phyloP scores from a whole-genome alignment of 1,140 invertebrate genomes.

The Anastrepha ludens region DNA sequence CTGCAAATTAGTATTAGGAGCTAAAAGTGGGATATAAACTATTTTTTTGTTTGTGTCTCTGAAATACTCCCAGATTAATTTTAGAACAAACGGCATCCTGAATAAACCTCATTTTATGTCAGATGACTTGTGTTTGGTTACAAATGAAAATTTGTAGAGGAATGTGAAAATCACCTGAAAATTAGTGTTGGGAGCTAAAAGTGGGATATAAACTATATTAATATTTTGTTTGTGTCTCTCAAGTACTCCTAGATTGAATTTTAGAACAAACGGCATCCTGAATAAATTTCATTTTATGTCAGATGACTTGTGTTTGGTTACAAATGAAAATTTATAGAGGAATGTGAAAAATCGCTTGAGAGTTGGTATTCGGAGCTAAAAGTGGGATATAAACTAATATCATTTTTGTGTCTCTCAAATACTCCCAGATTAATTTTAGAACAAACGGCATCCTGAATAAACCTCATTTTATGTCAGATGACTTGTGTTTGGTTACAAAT shows the following conservation, averaged over 20 bases:
- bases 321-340: background rate
- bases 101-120: background rate
- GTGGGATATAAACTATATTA: slow-evolving; percentile 55
- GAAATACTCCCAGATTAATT: slow-evolving; percentile 62
- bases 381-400: slow-evolving; percentile 51
- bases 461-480: slow-evolving; percentile 3
- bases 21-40: too few relatives aligned
- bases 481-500: slow-evolving; percentile 28
- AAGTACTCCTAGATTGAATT: slow-evolving; percentile 61
- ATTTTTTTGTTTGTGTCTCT: slow-evolving; percentile 58
- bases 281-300: slow-evolving; percentile 55
- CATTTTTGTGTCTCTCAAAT: slow-evolving; percentile 52
- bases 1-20: too few relatives aligned
- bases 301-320: slow-evolving; percentile 19
- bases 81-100: slow-evolving; percentile 20
- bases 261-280: slow-evolving; percentile 58
- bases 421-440: slow-evolving; percentile 52
- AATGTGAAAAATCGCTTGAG: background rate
- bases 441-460: slow-evolving; percentile 48
- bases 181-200: slow-evolving; percentile 39
- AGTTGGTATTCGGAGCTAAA: background rate
- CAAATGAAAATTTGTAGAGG: background rate
- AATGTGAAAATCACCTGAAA: background rate
- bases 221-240: slow-evolving; percentile 60
- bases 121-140: slow-evolving; percentile 35